Conservation (phyloP, 64 coral and sea anemone species). For the Actinia tenebrosa region DNA sequence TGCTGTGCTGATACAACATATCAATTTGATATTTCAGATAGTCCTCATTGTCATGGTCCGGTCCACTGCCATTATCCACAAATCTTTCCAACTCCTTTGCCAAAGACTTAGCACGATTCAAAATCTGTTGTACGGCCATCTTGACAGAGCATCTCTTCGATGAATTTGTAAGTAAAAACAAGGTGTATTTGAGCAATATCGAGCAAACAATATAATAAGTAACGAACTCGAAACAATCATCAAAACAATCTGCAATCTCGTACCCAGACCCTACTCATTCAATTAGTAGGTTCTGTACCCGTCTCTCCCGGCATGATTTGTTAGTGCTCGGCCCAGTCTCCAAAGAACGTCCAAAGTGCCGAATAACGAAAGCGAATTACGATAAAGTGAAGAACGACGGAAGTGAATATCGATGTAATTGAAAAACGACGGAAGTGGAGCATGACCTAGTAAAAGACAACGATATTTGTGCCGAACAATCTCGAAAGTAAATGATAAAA, state of each 20-base stretch:
- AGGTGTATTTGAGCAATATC: no score
- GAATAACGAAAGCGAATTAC: no score
- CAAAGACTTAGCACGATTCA: neutral
- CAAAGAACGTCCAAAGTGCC: neutral
- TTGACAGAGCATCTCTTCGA: no score
- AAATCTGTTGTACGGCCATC: conserved; percentile 1
- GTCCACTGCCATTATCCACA: neutral
- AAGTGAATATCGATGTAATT: neutral
- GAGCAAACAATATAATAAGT: no score
- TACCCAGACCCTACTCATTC: no score
- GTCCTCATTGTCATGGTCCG: neutral
- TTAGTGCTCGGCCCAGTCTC: neutral
- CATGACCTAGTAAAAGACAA: neutral
- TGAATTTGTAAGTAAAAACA: no score
- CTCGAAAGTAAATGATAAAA: no score
- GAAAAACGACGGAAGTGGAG: neutral
- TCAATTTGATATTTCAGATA: conserved; percentile 11
- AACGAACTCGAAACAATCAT: no score
- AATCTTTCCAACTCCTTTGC: neutral
- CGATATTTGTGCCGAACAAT: neutral
- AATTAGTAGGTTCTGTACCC: neutral
- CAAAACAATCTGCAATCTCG: no score
- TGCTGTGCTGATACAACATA: conserved; percentile 1
- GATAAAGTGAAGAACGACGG: neutral
- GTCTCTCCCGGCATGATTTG: neutral